These are phyloP conservation scores for Corythucha ciliata DNA, from an alignment of 2,888 invertebrate genomes.

Conservation along the genomic window DNA sequence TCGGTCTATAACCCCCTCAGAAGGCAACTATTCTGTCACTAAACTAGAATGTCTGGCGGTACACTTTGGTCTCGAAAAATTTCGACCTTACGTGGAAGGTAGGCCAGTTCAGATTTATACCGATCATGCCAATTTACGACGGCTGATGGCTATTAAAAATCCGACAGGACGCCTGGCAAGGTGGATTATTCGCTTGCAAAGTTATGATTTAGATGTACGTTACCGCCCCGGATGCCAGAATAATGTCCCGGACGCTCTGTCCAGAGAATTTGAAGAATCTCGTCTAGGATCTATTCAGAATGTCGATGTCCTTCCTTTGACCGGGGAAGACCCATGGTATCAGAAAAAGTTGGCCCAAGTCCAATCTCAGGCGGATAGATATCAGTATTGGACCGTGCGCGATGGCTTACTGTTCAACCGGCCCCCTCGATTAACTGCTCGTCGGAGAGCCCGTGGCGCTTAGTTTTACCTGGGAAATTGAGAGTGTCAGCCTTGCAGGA, in stretches of 20 bases:
- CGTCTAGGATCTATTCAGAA: too few relatives aligned
- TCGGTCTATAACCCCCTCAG: constrained; percentile 25
- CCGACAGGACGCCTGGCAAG: constrained; percentile 32
- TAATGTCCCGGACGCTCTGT: not conserved
- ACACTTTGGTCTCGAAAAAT: constrained; percentile 30
- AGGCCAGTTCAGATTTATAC: constrained; percentile 30
- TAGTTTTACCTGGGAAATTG: too few relatives aligned
- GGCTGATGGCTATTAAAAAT: constrained; percentile 32
- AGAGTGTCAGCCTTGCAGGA: too few relatives aligned
- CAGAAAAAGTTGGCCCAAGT: not conserved
- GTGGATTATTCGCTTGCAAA: constrained; percentile 25
- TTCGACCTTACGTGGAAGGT: constrained; percentile 34
- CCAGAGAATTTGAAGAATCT: not conserved
- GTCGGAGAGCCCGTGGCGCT: too few relatives aligned
- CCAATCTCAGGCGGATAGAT: not conserved
- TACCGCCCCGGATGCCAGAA: not conserved
- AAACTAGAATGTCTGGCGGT: constrained; percentile 34
- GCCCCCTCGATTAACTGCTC: too few relatives aligned
- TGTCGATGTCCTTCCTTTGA: too few relatives aligned
- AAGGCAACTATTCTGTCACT: constrained; percentile 31
- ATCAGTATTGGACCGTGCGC: not conserved
- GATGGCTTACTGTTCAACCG: not conserved
- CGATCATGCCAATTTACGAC: constrained; percentile 21
- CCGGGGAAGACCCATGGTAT: not conserved
- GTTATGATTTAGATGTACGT: not conserved